These are phyloP conservation scores for Heterochromis multidens DNA, from an alignment of 2,113 vertebrate species.

Conservation along the genomic window DNA sequence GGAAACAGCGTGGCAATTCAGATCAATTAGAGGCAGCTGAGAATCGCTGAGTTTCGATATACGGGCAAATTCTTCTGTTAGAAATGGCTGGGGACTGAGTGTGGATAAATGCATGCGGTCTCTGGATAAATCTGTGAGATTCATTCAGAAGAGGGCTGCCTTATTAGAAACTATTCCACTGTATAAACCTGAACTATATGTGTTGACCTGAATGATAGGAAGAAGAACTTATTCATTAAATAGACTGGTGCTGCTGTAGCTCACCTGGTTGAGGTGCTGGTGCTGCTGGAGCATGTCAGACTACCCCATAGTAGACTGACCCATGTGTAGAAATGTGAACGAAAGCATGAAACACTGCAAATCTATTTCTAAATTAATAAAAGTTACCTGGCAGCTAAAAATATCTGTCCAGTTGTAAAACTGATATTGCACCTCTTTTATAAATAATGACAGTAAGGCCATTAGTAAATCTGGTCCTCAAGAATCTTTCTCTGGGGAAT, in stretches of 20 bases:
- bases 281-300: neutral
- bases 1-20: neutral
- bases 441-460: no score
- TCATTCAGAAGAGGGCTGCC: no score
- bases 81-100: rapidly evolving
- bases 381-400: no score
- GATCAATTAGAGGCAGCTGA: neutral
- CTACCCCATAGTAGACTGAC: neutral
- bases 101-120: neutral
- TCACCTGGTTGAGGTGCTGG: neutral
- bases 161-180: neutral
- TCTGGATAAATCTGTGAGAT: rapidly evolving
- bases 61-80: neutral
- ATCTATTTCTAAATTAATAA: no score
- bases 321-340: no score
- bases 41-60: neutral
- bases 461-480: no score
- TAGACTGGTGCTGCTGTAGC: neutral
- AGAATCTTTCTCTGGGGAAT: neutral
- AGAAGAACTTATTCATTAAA: neutral
- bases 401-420: no score
- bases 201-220: neutral
- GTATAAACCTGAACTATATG: neutral
- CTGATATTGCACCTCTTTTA: no score
- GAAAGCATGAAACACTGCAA: no score